Percentiles rank a stretch among this genome's conserved stretches.
These are phyloP conservation scores for Phengaris arion DNA, from an alignment of 2,888 invertebrate species.

Conservation along the genomic window DNA sequence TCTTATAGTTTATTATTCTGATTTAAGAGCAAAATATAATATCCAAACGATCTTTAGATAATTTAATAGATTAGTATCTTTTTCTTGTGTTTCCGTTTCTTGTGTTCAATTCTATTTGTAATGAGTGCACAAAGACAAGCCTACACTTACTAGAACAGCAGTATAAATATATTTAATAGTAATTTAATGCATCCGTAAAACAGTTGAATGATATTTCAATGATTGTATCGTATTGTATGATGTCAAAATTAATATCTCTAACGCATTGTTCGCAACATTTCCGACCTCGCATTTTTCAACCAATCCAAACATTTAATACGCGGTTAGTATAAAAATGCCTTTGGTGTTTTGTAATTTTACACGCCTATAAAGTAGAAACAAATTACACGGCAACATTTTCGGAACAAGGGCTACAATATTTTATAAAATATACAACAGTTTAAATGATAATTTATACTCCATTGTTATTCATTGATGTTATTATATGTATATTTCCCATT, in stretches of 20 bases:
- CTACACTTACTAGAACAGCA: no score
- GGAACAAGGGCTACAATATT: slow-evolving; percentile 73
- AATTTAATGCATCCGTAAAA: no score
- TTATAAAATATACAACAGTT: slow-evolving; percentile 79
- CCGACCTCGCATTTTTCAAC: slow-evolving; percentile 15
- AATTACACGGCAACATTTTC: slow-evolving; percentile 56
- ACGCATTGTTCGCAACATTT: slow-evolving; percentile 24
- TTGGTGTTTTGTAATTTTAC: slow-evolving; percentile 33
- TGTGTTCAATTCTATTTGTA: no score
- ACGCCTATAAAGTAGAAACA: slow-evolving; percentile 39
- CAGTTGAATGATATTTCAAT: no score
- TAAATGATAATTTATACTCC: slow-evolving; percentile 80
- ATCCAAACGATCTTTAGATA: not conserved
- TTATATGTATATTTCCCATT: slow-evolving; percentile 80
- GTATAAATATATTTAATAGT: no score
- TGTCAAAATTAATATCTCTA: not conserved
- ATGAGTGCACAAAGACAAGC: no score
- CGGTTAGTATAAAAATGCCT: slow-evolving; percentile 29
- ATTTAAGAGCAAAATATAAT: not conserved
- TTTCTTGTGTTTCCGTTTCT: no score
- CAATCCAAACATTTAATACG: slow-evolving; percentile 18
- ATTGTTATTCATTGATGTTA: slow-evolving; percentile 81
- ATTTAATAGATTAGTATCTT: no score
- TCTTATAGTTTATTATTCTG: not conserved
- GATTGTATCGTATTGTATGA: not conserved